Conservation (phyloP, 2,888 invertebrate genomes). For the Agrotis ipsilon region DNA sequence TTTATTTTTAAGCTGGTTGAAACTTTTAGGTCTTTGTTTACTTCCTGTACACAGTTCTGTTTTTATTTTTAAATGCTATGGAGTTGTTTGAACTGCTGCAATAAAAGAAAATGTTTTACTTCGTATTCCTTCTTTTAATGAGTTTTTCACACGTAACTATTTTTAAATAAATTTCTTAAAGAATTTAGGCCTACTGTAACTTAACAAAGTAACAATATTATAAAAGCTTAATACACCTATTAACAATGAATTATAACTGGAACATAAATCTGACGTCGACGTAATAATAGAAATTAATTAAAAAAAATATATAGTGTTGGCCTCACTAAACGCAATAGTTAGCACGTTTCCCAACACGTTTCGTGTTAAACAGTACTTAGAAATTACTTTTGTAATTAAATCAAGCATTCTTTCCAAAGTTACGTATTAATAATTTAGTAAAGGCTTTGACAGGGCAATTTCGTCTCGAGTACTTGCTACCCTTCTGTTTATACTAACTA, state of each 20-base stretch:
- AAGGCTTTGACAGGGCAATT: constrained; percentile 81
- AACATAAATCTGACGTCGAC: constrained; percentile 59
- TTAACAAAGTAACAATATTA: constrained; percentile 39
- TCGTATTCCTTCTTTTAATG: constrained; percentile 6
- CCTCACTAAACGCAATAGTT: constrained; percentile 65
- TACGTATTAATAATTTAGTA: constrained; percentile 80
- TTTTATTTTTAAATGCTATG: constrained; percentile 19
- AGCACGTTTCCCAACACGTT: constrained; percentile 72
- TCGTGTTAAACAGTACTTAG: constrained; percentile 81
- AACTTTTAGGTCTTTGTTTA: constrained; percentile 15
- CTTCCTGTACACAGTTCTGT: background rate
- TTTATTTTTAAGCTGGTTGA: constrained; percentile 29
- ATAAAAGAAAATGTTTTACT: constrained; percentile 1
- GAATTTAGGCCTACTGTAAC: constrained; percentile 24
- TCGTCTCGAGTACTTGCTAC: constrained; percentile 73
- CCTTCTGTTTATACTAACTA: constrained; percentile 77
- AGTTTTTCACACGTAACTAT: constrained; percentile 24
- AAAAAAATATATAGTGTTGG: constrained; percentile 55
- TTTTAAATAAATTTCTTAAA: constrained; percentile 5
- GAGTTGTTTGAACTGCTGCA: constrained; percentile 6
- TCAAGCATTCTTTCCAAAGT: constrained; percentile 82
- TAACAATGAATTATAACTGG: constrained; percentile 52
- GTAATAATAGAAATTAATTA: constrained; percentile 57
- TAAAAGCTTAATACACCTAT: constrained; percentile 45
- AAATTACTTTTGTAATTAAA: constrained; percentile 85